A percentile compares a stretch with the other conserved stretches of the same genome.
phyloP scores from a whole-genome alignment of 2,888 invertebrate species.

The Eupsilia transversa region DNA sequence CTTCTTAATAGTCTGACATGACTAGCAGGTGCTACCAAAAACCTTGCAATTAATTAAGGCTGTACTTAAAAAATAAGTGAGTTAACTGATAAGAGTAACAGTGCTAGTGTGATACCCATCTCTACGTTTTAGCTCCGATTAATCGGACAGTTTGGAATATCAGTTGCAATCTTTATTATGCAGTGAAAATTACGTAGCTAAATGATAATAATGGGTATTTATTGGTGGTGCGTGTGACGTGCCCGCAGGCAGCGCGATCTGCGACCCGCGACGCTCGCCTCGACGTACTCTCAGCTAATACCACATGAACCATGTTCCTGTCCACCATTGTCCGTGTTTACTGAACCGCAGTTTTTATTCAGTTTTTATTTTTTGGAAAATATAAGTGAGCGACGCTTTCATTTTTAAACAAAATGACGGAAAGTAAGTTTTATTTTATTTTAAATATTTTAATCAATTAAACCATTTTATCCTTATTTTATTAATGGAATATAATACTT shows the following conservation, averaged over 20 bases:
- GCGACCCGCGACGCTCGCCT: slow-evolving; percentile 58
- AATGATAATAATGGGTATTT: slow-evolving; percentile 64
- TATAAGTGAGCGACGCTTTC: slow-evolving; percentile 27
- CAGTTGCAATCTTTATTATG: slow-evolving; percentile 55
- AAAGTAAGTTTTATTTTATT: slow-evolving; percentile 57
- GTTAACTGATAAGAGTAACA: slow-evolving; percentile 13
- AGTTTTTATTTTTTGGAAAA: slow-evolving; percentile 17
- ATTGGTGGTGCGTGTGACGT: slow-evolving; percentile 72
- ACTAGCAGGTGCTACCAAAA: background rate
- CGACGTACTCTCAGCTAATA: slow-evolving; percentile 58
- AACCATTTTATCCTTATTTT: background rate
- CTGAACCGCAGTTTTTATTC: slow-evolving; percentile 23
- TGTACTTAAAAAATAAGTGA: background rate
- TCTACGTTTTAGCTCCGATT: background rate
- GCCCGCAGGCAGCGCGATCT: slow-evolving; percentile 63
- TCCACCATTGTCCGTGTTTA: slow-evolving; percentile 52
- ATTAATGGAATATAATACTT: background rate
- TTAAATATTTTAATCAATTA: background rate
- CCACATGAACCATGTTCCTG: slow-evolving; percentile 62
- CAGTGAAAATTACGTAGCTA: slow-evolving; percentile 54
- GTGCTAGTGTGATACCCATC: slow-evolving; percentile 23
- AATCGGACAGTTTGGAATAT: slow-evolving; percentile 46
- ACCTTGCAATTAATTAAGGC: slow-evolving; percentile 19
- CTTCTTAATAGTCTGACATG: slow-evolving; percentile 23
- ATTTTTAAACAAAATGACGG: slow-evolving; percentile 46